Conservation (phyloP, 1,140 invertebrate genomes). For the Cheumatopsyche charites region DNA sequence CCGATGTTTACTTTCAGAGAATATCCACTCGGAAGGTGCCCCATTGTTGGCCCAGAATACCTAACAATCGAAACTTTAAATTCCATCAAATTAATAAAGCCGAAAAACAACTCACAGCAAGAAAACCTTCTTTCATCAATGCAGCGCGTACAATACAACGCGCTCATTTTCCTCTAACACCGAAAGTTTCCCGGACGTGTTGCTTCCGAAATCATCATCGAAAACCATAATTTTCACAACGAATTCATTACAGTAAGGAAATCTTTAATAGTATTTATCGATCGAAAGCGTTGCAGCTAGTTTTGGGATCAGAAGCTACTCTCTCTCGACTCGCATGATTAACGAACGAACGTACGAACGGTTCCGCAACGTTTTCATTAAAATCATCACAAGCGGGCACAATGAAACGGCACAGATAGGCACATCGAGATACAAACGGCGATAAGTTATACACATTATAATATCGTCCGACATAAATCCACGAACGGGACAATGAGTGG, state of each 20-base stretch:
- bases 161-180: no score
- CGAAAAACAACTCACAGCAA: conserved; percentile 35
- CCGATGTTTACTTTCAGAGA: conserved; percentile 47
- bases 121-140: background rate
- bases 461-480: conserved; percentile 39
- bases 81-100: conserved; percentile 46
- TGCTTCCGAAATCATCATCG: background rate
- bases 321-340: no score
- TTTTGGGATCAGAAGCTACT: no score
- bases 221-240: background rate
- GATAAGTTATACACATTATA: conserved; percentile 43
- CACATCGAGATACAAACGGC: conserved; percentile 37
- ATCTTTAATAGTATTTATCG: no score
- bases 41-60: conserved; percentile 38
- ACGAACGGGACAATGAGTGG: conserved; percentile 28
- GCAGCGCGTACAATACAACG: no score
- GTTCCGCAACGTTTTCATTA: conserved; percentile 39
- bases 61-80: conserved; percentile 48
- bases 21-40: conserved; percentile 41
- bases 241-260: no score
- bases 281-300: no score
- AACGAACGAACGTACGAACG: conserved; percentile 35
- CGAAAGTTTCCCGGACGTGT: conserved; percentile 1
- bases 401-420: conserved; percentile 39
- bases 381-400: conserved; percentile 37